These are phyloP conservation scores for Chelmon rostratus DNA, from an alignment of 2,797 vertebrate genomes.

Conservation along the genomic window DNA sequence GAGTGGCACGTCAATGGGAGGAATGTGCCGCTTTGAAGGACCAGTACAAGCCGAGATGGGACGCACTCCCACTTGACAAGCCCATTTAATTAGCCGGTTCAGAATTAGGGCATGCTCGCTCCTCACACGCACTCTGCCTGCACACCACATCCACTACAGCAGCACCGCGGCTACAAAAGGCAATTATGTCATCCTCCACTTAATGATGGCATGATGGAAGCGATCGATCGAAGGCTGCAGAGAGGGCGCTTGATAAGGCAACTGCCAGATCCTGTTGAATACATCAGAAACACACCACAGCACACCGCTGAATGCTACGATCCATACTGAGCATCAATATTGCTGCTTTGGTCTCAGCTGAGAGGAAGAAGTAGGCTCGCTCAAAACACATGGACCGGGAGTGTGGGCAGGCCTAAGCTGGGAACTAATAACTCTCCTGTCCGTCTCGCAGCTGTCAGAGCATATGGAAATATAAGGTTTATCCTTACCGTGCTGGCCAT, in stretches of 20 bases:
- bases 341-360: slow-evolving; percentile 62
- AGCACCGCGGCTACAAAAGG: slow-evolving; percentile 63
- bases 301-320: slow-evolving; percentile 51
- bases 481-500: background rate
- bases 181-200: slow-evolving; percentile 76
- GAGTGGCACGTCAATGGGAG: slow-evolving; percentile 7
- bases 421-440: slow-evolving; percentile 60
- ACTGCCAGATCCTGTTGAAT: slow-evolving; percentile 70
- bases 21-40: slow-evolving; percentile 54
- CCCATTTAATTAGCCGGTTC: slow-evolving; percentile 74
- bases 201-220: slow-evolving; percentile 74
- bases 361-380: slow-evolving; percentile 57
- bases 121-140: slow-evolving; percentile 20
- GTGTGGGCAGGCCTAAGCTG: slow-evolving; percentile 35
- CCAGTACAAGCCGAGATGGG: slow-evolving; percentile 29
- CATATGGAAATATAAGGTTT: slow-evolving; percentile 25
- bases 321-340: slow-evolving; percentile 71
- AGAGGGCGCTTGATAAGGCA: slow-evolving; percentile 64
- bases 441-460: slow-evolving; percentile 33
- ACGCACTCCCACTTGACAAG: slow-evolving; percentile 63
- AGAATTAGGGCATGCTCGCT: slow-evolving; percentile 58
- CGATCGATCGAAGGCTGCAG: slow-evolving; percentile 70
- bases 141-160: slow-evolving; percentile 46
- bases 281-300: slow-evolving; percentile 62
- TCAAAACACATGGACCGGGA: slow-evolving; percentile 59